phyloP scores from a whole-genome alignment of 1,140 invertebrate genomes.

The Drosophila serrata region DNA sequence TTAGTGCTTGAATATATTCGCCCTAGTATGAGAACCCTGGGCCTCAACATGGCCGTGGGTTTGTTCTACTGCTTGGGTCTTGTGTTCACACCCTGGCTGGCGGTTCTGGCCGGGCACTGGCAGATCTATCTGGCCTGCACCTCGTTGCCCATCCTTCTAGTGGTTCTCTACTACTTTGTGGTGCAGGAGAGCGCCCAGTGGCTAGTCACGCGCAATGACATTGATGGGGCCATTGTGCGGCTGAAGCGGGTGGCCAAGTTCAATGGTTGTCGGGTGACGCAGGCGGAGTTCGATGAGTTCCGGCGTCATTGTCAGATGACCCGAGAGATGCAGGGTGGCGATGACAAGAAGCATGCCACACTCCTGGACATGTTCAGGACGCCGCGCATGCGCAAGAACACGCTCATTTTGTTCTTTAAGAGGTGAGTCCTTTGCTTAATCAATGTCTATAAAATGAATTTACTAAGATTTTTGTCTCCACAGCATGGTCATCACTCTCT shows the following conservation, averaged over 20 bases:
- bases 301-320: slow-evolving; percentile 85
- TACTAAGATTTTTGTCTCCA: neutral
- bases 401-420: slow-evolving; percentile 87
- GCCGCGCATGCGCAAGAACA: slow-evolving; percentile 87
- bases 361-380: slow-evolving; percentile 87
- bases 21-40: slow-evolving; percentile 87
- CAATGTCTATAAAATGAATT: neutral
- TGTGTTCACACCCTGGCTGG: slow-evolving; percentile 87
- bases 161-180: slow-evolving; percentile 86
- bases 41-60: slow-evolving; percentile 88
- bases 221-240: slow-evolving; percentile 87
- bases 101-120: slow-evolving; percentile 86
- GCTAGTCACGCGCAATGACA: slow-evolving; percentile 87
- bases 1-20: slow-evolving; percentile 88
- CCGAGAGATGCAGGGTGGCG: slow-evolving; percentile 68
- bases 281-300: slow-evolving; percentile 86
- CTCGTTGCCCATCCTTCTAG: slow-evolving; percentile 86
- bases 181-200: slow-evolving; percentile 89
- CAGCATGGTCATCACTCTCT: slow-evolving; percentile 88
- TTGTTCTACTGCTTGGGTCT: slow-evolving; percentile 88
- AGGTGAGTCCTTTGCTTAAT: slow-evolving; percentile 80
- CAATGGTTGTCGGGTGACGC: slow-evolving; percentile 86
- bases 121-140: slow-evolving; percentile 86
- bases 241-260: slow-evolving; percentile 87
- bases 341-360: slow-evolving; percentile 76